Percentiles rank a stretch among this genome's conserved stretches.
phyloP scores from a whole-genome alignment of 1,140 invertebrate genomes.

The Hycleus cichorii region DNA sequence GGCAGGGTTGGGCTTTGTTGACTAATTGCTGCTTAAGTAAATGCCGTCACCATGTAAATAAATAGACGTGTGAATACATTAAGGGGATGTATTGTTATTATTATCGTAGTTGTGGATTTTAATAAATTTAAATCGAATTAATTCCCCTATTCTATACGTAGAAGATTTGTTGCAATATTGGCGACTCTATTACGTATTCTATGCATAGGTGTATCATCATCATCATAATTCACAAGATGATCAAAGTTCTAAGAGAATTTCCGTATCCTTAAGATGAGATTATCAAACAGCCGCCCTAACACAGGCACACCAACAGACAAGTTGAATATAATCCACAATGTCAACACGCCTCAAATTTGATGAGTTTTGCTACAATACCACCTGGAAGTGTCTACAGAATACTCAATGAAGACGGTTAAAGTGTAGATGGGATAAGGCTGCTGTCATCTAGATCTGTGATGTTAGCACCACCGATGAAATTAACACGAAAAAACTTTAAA shows the following conservation, averaged over 20 bases:
- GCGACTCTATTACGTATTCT: conserved; percentile 34
- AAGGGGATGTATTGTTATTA: no score
- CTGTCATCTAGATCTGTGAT: no score
- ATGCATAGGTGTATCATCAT: conserved; percentile 34
- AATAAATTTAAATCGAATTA: no score
- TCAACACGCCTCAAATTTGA: conserved; percentile 42
- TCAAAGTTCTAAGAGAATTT: conserved; percentile 41
- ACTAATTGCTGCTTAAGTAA: no score
- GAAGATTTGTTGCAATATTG: conserved; percentile 1
- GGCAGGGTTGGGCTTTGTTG: no score
- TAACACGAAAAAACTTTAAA: no score
- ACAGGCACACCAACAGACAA: conserved; percentile 20
- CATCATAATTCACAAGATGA: conserved; percentile 41
- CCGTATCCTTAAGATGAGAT: conserved; percentile 41
- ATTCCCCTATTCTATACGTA: background rate
- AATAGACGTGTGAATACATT: no score
- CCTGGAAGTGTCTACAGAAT: conserved; percentile 28
- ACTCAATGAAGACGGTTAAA: conserved; percentile 24
- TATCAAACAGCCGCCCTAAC: conserved; percentile 26
- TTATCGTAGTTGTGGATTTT: no score
- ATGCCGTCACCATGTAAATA: no score
- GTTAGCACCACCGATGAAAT: no score
- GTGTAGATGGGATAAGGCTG: no score
- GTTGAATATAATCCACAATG: conserved; percentile 40
- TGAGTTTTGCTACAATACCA: conserved; percentile 40